These are phyloP conservation scores for Sycobia sp. DNA, from an alignment of 1,140 invertebrate species.

Conservation along the genomic window DNA sequence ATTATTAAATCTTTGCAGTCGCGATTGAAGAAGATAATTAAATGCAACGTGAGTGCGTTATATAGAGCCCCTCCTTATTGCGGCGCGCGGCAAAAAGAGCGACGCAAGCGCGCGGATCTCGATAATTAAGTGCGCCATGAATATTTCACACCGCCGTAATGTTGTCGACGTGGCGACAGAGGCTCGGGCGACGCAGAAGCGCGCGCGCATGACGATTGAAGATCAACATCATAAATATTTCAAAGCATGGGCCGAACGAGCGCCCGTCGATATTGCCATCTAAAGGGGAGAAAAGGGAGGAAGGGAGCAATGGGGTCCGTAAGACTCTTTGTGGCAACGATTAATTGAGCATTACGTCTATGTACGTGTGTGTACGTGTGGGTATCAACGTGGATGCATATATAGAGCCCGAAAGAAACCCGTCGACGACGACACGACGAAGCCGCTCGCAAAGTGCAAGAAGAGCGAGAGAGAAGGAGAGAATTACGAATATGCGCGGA, in stretches of 20 bases:
- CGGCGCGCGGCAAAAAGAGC: neutral
- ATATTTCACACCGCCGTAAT: conserved; percentile 21
- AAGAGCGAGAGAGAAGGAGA: conserved; percentile 13
- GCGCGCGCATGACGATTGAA: conserved; percentile 26
- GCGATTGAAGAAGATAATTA: too few relatives aligned
- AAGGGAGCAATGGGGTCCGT: too few relatives aligned
- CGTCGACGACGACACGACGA: too few relatives aligned
- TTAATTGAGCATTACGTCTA: conserved; percentile 59
- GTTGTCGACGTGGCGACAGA: neutral
- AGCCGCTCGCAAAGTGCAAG: conserved; percentile 1
- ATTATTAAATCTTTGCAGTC: too few relatives aligned
- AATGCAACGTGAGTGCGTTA: too few relatives aligned
- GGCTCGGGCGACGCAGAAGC: neutral
- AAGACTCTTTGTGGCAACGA: conserved; percentile 55
- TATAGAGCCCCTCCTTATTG: too few relatives aligned
- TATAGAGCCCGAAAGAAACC: conserved; percentile 32
- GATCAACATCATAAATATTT: conserved; percentile 35
- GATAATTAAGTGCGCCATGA: neutral
- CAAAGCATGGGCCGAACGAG: conserved; percentile 13
- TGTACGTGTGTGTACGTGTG: neutral
- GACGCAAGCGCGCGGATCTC: neutral
- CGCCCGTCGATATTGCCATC: too few relatives aligned
- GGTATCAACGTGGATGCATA: conserved; percentile 30
- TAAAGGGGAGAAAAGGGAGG: too few relatives aligned
- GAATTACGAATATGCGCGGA: too few relatives aligned